These are phyloP conservation scores for Desoria tigrina DNA, from an alignment of 2,888 invertebrate species.

Conservation along the genomic window DNA sequence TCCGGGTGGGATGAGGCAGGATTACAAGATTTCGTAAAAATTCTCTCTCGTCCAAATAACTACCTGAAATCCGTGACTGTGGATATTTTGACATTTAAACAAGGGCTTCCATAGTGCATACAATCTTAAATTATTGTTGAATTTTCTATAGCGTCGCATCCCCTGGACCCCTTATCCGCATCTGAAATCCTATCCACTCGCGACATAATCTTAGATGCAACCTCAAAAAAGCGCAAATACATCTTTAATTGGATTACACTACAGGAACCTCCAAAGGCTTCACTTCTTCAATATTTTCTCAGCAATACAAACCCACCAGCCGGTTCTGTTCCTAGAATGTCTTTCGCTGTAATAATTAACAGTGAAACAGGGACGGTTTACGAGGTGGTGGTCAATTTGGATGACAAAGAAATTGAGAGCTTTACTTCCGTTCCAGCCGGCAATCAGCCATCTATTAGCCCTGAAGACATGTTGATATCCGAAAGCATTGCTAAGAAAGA, in stretches of 20 bases:
- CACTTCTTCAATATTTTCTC: conserved; percentile 25
- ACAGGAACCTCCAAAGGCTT: conserved; percentile 26
- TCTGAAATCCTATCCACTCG: background rate
- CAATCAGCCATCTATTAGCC: too few relatives aligned
- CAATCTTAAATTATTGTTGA: too few relatives aligned
- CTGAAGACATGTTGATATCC: background rate
- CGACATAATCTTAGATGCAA: background rate
- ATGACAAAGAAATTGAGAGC: conserved; percentile 14
- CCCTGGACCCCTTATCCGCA: conserved; percentile 5
- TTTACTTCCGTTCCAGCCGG: too few relatives aligned
- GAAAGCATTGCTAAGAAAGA: conserved; percentile 11
- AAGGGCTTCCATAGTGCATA: too few relatives aligned
- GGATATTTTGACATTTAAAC: too few relatives aligned
- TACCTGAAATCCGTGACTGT: too few relatives aligned
- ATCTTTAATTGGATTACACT: conserved; percentile 1
- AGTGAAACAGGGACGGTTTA: background rate
- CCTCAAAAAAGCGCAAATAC: background rate
- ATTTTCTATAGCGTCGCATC: too few relatives aligned
- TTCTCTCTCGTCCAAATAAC: too few relatives aligned
- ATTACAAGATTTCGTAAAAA: too few relatives aligned
- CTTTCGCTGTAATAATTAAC: conserved; percentile 18
- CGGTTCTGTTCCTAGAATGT: conserved; percentile 17
- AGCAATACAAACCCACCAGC: background rate
- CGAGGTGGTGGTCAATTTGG: conserved; percentile 24
- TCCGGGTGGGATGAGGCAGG: too few relatives aligned